Conservation (phyloP, 2,113 vertebrate species). For the Caranx ignobilis region DNA sequence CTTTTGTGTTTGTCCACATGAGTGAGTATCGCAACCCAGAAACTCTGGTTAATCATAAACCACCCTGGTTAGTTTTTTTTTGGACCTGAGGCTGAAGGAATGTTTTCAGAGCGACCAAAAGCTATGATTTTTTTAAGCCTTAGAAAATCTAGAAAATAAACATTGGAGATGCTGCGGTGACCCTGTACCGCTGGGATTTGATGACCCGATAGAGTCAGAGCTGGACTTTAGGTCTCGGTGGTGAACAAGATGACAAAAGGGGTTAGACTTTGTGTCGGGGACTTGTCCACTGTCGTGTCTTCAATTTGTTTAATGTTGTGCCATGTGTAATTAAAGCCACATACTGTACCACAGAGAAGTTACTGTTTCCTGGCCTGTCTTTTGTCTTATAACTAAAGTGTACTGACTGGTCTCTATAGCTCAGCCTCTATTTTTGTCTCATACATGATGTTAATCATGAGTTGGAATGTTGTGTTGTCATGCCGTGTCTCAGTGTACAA, state of each 20-base stretch:
- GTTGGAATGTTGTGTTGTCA: not conserved
- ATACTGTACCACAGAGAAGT: not conserved
- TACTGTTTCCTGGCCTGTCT: slow-evolving; percentile 15
- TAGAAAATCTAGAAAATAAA: slow-evolving; percentile 14
- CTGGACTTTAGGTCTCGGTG: not conserved
- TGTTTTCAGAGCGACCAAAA: not conserved
- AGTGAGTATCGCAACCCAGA: slow-evolving; percentile 11
- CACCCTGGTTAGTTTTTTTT: slow-evolving; percentile 4
- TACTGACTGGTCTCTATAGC: not conserved
- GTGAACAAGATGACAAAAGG: slow-evolving; percentile 27
- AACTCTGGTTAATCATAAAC: slow-evolving; percentile 34
- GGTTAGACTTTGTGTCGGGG: not conserved
- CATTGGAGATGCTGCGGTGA: slow-evolving; percentile 11
- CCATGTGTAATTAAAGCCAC: slow-evolving; percentile 24
- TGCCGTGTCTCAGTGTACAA: not conserved
- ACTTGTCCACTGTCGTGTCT: slow-evolving; percentile 2
- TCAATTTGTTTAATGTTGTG: slow-evolving; percentile 4
- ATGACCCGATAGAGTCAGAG: not conserved
- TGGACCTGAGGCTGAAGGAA: slow-evolving; percentile 1
- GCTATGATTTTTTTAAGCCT: not conserved
- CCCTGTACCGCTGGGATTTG: not conserved
- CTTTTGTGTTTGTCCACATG: slow-evolving; percentile 17
- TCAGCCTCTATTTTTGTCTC: not conserved
- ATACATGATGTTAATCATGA: not conserved
- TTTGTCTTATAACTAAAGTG: not conserved